Conservation (phyloP, 2,797 vertebrate species). For the Prunella strophiata region DNA sequence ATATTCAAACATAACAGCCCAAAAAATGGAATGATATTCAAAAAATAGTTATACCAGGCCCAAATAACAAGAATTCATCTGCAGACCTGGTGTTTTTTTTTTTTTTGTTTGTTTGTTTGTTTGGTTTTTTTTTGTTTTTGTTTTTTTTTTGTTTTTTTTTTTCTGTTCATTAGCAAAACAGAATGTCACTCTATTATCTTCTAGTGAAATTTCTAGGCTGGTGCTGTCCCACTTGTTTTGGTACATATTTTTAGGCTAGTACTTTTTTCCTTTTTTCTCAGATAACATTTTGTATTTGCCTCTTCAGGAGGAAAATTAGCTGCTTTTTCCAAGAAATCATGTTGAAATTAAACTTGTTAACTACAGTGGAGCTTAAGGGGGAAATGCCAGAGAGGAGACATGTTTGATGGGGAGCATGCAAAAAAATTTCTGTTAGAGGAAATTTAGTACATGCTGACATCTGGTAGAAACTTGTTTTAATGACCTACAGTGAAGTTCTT, state of each 20-base stretch:
- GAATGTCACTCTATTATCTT: neutral
- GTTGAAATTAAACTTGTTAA: neutral
- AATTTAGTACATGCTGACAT: neutral
- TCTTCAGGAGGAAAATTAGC: neutral
- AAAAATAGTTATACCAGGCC: neutral
- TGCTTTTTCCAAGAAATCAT: neutral
- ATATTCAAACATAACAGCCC: neutral
- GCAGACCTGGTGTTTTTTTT: neutral
- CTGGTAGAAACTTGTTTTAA: neutral
- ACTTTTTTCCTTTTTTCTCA: neutral
- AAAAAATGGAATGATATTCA: neutral
- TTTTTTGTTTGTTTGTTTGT: too few relatives aligned
- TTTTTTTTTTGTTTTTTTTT: neutral
- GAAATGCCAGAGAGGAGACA: neutral
- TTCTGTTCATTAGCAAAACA: neutral
- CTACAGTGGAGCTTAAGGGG: neutral
- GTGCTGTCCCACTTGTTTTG: too few relatives aligned
- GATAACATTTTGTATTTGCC: neutral
- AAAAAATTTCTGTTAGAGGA: neutral
- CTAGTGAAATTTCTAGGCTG: neutral
- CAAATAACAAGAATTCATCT: neutral
- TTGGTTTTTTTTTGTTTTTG: neutral
- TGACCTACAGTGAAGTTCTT: neutral
- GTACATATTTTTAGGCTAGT: neutral
- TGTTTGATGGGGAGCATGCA: neutral